Base-by-base conservation (phyloP, 1,140 invertebrate species). In the Ips nitidus region DNA sequence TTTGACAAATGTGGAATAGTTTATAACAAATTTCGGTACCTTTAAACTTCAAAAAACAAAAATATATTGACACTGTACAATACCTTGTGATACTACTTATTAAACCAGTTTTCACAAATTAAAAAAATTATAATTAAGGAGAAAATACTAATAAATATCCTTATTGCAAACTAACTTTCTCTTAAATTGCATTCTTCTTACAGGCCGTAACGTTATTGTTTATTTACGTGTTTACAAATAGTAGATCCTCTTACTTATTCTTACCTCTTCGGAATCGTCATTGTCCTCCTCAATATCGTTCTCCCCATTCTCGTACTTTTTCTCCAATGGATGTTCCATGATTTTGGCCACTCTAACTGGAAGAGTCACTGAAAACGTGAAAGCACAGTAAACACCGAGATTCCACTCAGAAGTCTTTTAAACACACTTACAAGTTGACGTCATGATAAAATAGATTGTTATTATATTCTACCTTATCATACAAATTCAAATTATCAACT, bases 181-280 rank as follows among this genome's bases (percentile, higher is more conserved):
- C n/a, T 55, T 56, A 1, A 37, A 56, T 36, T 38, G 39, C 1
- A 22, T 50, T 50, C 2, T 50, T 50, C 2, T 50, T 50, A 50
- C 2, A 2, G 1, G 36, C 8, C 36, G 39, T 6, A 50, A 50
- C 6, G 6, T 50, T 50, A 50, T 22, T 8, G 22, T 50, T 50
- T 50, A 22, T 50, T 50, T 50, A 3, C 22, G 6, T 2, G 45
- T 8, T 50, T 22, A 50, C 7, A 22, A 3, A 2, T 50, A 0
- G 7, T 50, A 50, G 3, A 8, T 6, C 22, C 22, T 6, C 4
- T 38, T 50, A 38, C 52, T 66, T 22, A 22, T 22, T 22, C 22
- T 22, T 57, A 66, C 70, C 41, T 74, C 70, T 39, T 71, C 66
- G 42, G 59, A 70, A 70, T 70, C 59, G 42, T 63, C 50, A 3